A percentile compares a stretch with the other conserved stretches of the same genome.
These are phyloP conservation scores for Mus minutoides DNA, from an alignment of 2,797 vertebrate genomes.

Conservation along the genomic window DNA sequence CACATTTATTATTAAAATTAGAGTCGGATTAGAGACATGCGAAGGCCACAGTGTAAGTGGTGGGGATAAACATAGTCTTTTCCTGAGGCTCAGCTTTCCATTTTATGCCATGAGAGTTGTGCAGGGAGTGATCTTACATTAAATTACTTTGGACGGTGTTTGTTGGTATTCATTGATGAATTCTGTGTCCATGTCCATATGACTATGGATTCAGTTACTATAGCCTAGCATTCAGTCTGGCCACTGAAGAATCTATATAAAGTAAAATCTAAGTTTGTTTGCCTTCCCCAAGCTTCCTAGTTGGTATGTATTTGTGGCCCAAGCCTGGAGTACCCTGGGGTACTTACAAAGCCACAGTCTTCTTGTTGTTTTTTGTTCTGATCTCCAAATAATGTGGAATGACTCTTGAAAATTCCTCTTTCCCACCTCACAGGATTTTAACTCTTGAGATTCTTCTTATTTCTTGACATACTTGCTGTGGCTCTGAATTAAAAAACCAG, in stretches of 20 bases:
- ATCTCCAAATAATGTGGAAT: constrained; percentile 26
- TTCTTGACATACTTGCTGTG: not conserved
- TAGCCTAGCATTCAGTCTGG: not conserved
- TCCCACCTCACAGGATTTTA: not conserved
- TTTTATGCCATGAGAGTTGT: constrained; percentile 20
- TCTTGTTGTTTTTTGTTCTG: not conserved
- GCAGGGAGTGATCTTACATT: not conserved
- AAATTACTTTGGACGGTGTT: not conserved
- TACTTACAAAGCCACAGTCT: constrained; percentile 10
- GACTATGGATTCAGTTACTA: not conserved
- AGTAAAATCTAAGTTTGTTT: constrained; percentile 16
- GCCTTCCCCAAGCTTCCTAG: not conserved
- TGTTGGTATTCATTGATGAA: constrained; percentile 2
- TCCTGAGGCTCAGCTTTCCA: not conserved
- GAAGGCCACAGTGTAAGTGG: constrained; percentile 12
- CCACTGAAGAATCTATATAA: not conserved
- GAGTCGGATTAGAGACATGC: not conserved
- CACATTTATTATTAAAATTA: not conserved
- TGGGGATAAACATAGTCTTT: constrained; percentile 7
- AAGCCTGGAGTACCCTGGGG: not conserved
- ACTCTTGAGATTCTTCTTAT: not conserved
- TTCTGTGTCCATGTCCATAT: not conserved
- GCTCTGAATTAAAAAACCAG: not conserved
- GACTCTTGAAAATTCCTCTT: not conserved
- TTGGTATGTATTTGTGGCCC: not conserved